These are phyloP conservation scores for Papilio machaon DNA, from an alignment of 1,140 invertebrate species.

Conservation along the genomic window DNA sequence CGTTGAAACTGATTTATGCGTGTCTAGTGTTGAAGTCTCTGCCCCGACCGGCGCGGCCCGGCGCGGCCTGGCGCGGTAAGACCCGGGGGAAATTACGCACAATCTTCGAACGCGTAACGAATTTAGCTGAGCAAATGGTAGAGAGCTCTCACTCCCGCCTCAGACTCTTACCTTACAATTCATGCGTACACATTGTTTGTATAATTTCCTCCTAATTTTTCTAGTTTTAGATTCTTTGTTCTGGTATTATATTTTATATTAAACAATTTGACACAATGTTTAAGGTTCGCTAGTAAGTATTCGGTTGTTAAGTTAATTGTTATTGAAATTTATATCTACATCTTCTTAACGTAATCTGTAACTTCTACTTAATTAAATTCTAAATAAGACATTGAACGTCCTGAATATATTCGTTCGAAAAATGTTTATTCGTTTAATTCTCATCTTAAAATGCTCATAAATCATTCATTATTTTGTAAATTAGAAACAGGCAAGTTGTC, in stretches of 20 bases:
- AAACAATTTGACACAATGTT: too few species aligned
- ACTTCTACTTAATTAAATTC: neutral
- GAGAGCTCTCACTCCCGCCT: neutral
- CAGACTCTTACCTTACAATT: neutral
- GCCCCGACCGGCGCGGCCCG: neutral
- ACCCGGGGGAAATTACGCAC: slow-evolving; percentile 32
- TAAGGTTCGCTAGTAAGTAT: too few species aligned
- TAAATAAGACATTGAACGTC: neutral
- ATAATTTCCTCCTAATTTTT: neutral
- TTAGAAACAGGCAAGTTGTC: neutral
- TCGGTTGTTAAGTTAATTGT: too few species aligned
- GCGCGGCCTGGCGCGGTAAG: neutral
- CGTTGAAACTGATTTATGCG: neutral
- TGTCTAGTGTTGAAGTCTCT: neutral
- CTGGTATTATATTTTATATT: too few species aligned
- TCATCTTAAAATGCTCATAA: neutral
- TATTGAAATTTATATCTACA: neutral
- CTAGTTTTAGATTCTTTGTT: too few species aligned
- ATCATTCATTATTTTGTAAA: slow-evolving; percentile 12
- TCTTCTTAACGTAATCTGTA: neutral
- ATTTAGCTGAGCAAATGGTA: neutral
- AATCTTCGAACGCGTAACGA: slow-evolving; percentile 24
- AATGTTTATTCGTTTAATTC: too few species aligned
- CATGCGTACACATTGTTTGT: neutral
- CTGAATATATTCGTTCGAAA: neutral